These are phyloP conservation scores for Aphrocallistes beatrix DNA, from an alignment of 37 sponge, comb jelly and placozoan species.

Conservation along the genomic window DNA sequence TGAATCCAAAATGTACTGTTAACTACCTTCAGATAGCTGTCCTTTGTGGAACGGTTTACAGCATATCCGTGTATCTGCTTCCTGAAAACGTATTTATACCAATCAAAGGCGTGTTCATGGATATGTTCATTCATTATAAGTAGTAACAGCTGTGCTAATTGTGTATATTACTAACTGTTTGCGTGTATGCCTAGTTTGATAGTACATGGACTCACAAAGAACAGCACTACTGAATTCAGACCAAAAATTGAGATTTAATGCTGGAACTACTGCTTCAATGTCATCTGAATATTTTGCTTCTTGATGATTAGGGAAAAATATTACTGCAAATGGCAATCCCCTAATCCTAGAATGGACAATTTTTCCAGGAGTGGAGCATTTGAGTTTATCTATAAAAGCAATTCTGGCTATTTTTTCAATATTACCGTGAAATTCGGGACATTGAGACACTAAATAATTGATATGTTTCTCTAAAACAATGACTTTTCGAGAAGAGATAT, in stretches of 20 bases:
- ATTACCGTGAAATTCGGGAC: too few species aligned
- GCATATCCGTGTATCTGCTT: neutral
- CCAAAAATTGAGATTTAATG: neutral
- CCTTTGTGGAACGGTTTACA: neutral
- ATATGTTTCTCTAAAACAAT: too few species aligned
- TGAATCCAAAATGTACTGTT: neutral
- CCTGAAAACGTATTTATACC: neutral
- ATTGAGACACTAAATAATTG: too few species aligned
- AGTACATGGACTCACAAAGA: constrained; percentile 8
- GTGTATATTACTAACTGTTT: neutral
- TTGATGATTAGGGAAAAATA: neutral
- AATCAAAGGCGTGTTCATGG: neutral
- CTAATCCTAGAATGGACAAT: neutral
- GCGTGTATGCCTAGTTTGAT: neutral
- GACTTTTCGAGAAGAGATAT: too few species aligned
- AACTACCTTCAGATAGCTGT: neutral
- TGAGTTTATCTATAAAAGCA: neutral
- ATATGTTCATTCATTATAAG: neutral
- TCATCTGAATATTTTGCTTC: neutral
- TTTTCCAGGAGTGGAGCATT: neutral
- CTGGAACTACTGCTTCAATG: neutral
- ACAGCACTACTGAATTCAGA: neutral
- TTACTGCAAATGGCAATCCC: neutral
- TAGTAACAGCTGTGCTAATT: neutral
- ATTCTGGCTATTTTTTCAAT: neutral